These are phyloP conservation scores for Premnoplex brunnescens DNA, from an alignment of 2,797 vertebrate species.

Conservation along the genomic window DNA sequence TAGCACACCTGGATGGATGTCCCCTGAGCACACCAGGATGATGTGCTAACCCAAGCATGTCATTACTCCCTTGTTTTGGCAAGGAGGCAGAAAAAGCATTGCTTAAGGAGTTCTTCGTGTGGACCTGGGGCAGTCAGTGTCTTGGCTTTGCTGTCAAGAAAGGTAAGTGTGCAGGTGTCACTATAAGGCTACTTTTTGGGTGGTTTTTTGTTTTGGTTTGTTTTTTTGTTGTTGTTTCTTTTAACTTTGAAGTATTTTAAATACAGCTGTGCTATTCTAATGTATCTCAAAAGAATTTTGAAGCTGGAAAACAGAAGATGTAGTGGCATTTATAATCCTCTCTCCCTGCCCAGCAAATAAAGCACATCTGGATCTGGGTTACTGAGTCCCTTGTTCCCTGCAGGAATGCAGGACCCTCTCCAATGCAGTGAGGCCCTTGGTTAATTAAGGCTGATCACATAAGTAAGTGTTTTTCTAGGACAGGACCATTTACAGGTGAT, in stretches of 20 bases:
- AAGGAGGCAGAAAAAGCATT: slow-evolving; percentile 74
- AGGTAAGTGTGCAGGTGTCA: not conserved
- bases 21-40: not conserved
- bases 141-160: slow-evolving; percentile 81
- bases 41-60: no score
- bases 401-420: not conserved
- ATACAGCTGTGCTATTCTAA: no score
- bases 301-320: not conserved
- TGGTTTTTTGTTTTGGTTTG: not conserved
- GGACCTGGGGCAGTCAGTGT: slow-evolving; percentile 76
- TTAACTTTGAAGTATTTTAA: not conserved
- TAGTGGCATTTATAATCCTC: not conserved
- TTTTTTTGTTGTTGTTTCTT: not conserved
- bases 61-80: not conserved
- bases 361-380: not conserved
- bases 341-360: not conserved
- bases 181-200: not conserved
- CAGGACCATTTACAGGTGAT: not conserved
- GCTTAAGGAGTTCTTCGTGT: slow-evolving; percentile 74
- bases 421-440: not conserved
- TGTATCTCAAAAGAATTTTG: not conserved
- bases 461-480: not conserved
- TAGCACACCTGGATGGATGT: not conserved
- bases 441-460: not conserved
- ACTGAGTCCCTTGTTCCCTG: not conserved